Conservation (phyloP, 2,797 vertebrate species). For the Acipenser transmontanus region DNA sequence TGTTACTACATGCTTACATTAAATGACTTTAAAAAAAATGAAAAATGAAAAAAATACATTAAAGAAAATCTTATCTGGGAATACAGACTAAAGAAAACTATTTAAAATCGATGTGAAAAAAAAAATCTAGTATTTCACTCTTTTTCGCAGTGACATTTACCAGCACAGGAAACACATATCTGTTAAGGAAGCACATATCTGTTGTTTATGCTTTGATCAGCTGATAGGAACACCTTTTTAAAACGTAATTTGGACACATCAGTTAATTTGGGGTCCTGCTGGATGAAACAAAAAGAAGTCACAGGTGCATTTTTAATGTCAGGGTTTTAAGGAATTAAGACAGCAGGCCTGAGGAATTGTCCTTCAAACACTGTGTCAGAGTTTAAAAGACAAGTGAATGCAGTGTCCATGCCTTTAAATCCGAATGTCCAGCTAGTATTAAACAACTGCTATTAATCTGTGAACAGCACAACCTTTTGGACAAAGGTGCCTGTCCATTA, state of each 20-base stretch:
- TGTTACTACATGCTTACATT: too few species aligned
- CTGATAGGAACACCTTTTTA: neutral
- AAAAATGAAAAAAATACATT: too few species aligned
- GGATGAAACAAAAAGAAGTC: neutral
- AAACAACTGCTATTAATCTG: neutral
- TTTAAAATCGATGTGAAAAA: neutral
- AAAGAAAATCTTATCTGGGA: too few species aligned
- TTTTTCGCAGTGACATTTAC: neutral
- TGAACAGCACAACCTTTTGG: neutral
- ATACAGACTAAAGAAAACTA: neutral
- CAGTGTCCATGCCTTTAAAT: neutral
- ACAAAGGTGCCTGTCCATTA: neutral
- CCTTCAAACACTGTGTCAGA: neutral
- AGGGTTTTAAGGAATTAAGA: neutral
- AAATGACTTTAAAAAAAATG: too few species aligned
- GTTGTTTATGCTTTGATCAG: neutral
- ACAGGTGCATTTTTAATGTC: neutral
- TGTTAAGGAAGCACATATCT: neutral
- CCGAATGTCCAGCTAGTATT: neutral
- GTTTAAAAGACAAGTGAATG: neutral
- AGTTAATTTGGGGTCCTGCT: neutral
- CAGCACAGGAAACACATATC: neutral
- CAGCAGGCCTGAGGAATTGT: neutral
- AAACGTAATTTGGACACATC: neutral
- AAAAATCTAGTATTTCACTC: neutral